Percentiles rank a stretch among this genome's conserved stretches.
Evolutionary conservation across 2,888 invertebrate genomes (phyloP).

Genomic region (Operophtera brumata): DNA sequence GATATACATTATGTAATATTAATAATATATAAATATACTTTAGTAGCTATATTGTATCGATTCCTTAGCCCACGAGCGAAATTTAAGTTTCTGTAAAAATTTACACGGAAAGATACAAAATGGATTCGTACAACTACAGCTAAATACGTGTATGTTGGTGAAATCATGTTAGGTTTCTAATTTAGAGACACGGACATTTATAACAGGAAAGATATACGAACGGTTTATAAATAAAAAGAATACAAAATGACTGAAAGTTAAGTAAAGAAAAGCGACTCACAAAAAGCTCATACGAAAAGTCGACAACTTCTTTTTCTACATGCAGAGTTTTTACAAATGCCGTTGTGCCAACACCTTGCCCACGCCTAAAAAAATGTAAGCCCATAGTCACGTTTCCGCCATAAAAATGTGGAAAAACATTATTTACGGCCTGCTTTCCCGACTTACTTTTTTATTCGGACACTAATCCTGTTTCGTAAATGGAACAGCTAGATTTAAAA

Average conservation of each 20-base stretch:
- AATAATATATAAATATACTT: too few species aligned
- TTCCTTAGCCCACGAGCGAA: too few species aligned
- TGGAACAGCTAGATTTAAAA: conserved; percentile 20
- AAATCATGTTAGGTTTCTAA: too few species aligned
- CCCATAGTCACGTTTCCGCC: conserved; percentile 31
- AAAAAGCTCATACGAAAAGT: background rate
- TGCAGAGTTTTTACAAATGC: conserved; percentile 13
- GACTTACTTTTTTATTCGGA: conserved; percentile 27
- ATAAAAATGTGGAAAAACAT: conserved; percentile 33
- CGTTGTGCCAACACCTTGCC: conserved; percentile 22
- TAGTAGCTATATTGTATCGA: too few species aligned
- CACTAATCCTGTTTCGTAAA: conserved; percentile 22
- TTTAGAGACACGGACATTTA: too few species aligned
- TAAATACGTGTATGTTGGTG: too few species aligned
- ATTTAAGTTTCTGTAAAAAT: too few species aligned
- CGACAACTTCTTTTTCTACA: background rate
- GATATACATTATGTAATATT: too few species aligned
- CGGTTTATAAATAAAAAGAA: too few species aligned
- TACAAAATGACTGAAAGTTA: background rate
- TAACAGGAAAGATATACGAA: too few species aligned
- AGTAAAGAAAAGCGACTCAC: background rate
- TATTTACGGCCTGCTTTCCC: conserved; percentile 25
- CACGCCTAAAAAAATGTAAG: conserved; percentile 25
- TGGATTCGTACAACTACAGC: too few species aligned
- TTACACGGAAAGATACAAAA: too few species aligned